Percentiles rank a stretch among this genome's conserved stretches.
Evolutionary conservation across 2,888 invertebrate species (phyloP).

Genomic region (Lasiommata megera): DNA sequence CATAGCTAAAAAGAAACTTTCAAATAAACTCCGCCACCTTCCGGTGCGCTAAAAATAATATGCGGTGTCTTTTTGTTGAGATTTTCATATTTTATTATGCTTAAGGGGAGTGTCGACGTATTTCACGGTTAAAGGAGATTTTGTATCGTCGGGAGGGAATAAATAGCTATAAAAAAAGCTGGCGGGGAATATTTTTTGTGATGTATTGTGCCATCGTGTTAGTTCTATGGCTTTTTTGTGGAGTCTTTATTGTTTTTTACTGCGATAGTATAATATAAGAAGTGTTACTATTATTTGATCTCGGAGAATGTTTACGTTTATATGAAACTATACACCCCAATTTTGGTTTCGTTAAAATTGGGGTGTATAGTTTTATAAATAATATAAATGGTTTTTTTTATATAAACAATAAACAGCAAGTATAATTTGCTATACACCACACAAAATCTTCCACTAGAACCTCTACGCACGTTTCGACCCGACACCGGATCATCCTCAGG

Average conservation of each 20-base stretch:
- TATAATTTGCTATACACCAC: no score
- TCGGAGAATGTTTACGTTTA: no score
- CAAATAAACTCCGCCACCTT: background rate
- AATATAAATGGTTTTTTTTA: no score
- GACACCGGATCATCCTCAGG: no score
- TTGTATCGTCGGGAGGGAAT: constrained; percentile 21
- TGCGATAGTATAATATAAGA: background rate
- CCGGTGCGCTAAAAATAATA: constrained; percentile 17
- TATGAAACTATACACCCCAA: no score
- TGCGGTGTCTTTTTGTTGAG: constrained; percentile 25
- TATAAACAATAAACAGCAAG: no score
- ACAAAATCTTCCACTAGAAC: no score
- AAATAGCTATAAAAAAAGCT: constrained; percentile 23
- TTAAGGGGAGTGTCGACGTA: constrained; percentile 33
- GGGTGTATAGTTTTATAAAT: no score
- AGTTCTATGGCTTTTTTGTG: constrained; percentile 15
- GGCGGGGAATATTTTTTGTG: constrained; percentile 15
- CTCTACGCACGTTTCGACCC: no score
- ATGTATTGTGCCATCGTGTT: constrained; percentile 19
- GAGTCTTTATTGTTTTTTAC: constrained; percentile 9
- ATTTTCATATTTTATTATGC: constrained; percentile 32
- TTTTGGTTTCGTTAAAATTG: no score
- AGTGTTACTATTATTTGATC: no score
- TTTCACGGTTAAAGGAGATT: constrained; percentile 32
- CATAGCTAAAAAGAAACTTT: background rate